Evolutionary conservation across 1,140 invertebrate species (phyloP).

Genomic region (Caenorhabditis inopinata): DNA sequence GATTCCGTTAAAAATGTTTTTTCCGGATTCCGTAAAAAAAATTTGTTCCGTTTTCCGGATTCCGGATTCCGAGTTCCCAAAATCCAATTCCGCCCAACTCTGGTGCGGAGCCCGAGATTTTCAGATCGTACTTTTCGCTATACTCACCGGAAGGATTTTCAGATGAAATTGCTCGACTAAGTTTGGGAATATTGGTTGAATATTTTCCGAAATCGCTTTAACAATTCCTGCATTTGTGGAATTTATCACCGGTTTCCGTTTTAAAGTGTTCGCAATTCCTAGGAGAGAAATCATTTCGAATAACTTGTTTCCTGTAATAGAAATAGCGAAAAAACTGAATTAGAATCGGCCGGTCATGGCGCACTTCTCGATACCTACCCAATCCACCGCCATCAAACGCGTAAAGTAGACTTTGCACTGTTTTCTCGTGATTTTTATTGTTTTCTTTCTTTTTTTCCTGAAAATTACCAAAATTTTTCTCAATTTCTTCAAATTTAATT

Average conservation of each 20-base stretch:
- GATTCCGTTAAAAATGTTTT: too few species aligned
- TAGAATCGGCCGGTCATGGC: background rate
- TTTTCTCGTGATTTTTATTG: background rate
- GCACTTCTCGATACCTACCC: background rate
- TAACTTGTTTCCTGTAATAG: slow-evolving; percentile 34
- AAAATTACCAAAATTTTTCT: too few species aligned
- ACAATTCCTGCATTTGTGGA: background rate
- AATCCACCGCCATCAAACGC: background rate
- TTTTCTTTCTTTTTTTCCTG: background rate
- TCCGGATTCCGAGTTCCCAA: too few species aligned
- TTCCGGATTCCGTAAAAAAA: too few species aligned
- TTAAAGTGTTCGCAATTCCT: background rate
- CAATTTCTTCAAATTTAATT: too few species aligned
- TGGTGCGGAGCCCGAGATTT: too few species aligned
- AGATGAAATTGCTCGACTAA: slow-evolving; percentile 8
- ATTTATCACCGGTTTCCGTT: background rate
- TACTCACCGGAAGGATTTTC: slow-evolving; percentile 20
- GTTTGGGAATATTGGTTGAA: background rate
- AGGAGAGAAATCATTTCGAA: slow-evolving; percentile 24
- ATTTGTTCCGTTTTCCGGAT: too few species aligned
- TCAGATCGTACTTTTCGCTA: too few species aligned
- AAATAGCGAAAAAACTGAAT: background rate
- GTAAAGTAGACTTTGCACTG: background rate
- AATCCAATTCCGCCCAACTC: too few species aligned
- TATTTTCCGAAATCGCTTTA: background rate